Conservation (phyloP, 2,113 vertebrate genomes). For the Pungitius pungitius region DNA sequence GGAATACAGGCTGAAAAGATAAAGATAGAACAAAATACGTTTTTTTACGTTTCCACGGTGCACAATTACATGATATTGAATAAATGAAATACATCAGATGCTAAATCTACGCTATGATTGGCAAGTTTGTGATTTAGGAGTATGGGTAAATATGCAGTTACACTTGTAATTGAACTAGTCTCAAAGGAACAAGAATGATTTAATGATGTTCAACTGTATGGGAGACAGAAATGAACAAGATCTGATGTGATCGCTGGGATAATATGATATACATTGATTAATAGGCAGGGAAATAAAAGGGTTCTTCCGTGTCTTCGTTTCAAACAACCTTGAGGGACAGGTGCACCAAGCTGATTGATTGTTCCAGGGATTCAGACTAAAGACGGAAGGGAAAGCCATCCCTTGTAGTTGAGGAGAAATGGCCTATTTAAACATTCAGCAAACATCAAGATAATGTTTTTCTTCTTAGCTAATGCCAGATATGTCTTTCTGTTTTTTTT, state of each 20-base stretch:
- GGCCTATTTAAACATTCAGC: neutral
- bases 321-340: neutral
- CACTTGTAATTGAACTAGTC: neutral
- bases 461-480: neutral
- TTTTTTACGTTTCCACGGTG: too few species aligned
- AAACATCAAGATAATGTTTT: neutral
- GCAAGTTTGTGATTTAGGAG: neutral
- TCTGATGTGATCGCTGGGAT: neutral
- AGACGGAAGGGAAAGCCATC: conserved; percentile 6
- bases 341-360: neutral
- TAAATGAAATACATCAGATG: too few species aligned
- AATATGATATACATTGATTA: neutral
- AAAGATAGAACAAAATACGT: too few species aligned
- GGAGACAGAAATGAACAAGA: neutral
- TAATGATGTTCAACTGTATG: neutral
- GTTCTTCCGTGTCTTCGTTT: neutral
- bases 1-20: neutral
- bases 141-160: neutral
- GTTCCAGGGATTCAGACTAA: neutral
- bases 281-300: neutral
- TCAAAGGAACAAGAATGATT: neutral
- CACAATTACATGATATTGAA: too few species aligned
- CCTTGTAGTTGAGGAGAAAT: neutral
- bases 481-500: neutral
- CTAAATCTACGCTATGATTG: neutral